Evolutionary conservation across 2,113 vertebrate genomes (phyloP), one percentile per base, ranked within the genome.

Genomic region (Ellobius talpinus): DNA sequence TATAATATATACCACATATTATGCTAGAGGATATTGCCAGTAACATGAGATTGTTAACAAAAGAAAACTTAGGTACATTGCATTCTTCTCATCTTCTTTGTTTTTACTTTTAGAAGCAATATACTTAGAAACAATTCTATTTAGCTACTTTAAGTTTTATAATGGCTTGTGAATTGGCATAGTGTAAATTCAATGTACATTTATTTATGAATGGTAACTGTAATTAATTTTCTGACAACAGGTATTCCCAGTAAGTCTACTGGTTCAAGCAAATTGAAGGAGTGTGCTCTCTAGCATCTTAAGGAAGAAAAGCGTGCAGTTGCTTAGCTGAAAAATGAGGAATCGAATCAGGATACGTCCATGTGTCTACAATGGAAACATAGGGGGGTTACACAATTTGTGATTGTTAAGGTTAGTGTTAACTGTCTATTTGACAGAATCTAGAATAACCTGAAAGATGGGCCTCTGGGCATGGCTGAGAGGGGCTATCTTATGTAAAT

Each of bases 201-300:
- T 96, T 95, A 85, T 85, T 92, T 86, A 31, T 94, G 79, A 95
- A 88, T 3, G n/a, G 24, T 36, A 85, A 97, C 36, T 77, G 47
- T 93, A 93, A 97, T 93, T 95, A 93, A 96, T 78, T 90, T 95
- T 61, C 66, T 93, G 52, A 66, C 26, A 31, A 23, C 50, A 77
- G 9, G 77, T 92, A n/a, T 77, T 95, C 52, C 39, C 31, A 61
- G 58, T 58, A 87, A 45, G 65, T 86, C 78, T 96, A n/a, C 9
- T 95, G 29, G 50, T 87, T 93, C 84, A 92, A 70, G 23, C 73
- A 94, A 95, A 70, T 70, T 88, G 45, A 93, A 90, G 16, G 36
- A 85, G 78, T 61, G 58, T 47, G 7, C 36, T 87, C 55, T 68
- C 45, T 84, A 55, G 52, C 85, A 52, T 93, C 79, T 42, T 24